These are phyloP conservation scores for Zootermopsis nevadensis DNA, from an alignment of 2,888 invertebrate genomes.

Conservation along the genomic window DNA sequence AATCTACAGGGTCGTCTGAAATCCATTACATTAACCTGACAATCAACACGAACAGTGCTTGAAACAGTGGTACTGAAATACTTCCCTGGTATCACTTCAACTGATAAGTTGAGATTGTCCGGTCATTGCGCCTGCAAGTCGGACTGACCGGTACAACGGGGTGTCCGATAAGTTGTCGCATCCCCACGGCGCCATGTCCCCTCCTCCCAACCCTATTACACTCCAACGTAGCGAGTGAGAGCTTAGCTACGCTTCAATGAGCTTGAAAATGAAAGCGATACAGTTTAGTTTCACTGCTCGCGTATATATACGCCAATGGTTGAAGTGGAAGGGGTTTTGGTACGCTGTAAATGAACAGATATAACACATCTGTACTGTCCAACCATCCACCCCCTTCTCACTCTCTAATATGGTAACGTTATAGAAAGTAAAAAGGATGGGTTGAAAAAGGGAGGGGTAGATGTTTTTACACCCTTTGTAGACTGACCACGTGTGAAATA, in stretches of 20 bases:
- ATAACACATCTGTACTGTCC: conserved; percentile 37
- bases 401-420: conserved; percentile 40
- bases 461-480: conserved; percentile 44
- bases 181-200: conserved; percentile 16
- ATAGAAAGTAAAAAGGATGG: conserved; percentile 40
- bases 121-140: conserved; percentile 32
- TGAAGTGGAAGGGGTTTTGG: not conserved
- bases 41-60: not conserved
- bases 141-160: conserved; percentile 18
- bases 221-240: conserved; percentile 8
- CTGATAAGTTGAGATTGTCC: conserved; percentile 30
- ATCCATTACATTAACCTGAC: not conserved
- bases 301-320: conserved; percentile 34
- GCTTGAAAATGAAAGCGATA: conserved; percentile 44
- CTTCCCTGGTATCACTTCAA: conserved; percentile 14
- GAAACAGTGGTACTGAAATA: not conserved
- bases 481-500: conserved; percentile 44
- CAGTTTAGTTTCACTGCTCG: conserved; percentile 38
- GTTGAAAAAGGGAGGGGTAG: conserved; percentile 9
- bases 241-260: conserved; percentile 42
- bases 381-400: not conserved
- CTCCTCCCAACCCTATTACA: not conserved
- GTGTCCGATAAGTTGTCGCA: conserved; percentile 34
- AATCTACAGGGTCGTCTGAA: not conserved
- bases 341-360: conserved; percentile 40